Evolutionary conservation across 2,113 vertebrate genomes (phyloP).

Genomic region (Loxodonta africana): DNA sequence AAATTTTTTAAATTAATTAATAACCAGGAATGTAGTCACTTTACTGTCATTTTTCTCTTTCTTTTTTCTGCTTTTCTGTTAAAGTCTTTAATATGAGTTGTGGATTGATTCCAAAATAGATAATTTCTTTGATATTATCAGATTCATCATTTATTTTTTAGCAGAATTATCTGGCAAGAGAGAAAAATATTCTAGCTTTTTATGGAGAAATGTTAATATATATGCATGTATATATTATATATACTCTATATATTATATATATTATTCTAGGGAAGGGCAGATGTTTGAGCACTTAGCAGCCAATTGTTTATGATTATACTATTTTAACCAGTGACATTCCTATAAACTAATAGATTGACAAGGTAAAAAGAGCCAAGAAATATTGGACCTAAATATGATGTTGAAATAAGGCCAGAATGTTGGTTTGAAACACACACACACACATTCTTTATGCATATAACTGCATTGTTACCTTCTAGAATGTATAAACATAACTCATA

Average conservation of each 20-base stretch:
- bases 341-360: constrained; percentile 66
- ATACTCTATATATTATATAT: not conserved
- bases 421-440: constrained; percentile 28
- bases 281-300: constrained; percentile 76
- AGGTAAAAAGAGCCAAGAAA: constrained; percentile 65
- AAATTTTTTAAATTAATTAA: constrained; percentile 80
- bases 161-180: constrained; percentile 60
- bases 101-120: constrained; percentile 80
- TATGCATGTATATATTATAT: not conserved
- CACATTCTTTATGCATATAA: not conserved
- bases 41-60: constrained; percentile 63
- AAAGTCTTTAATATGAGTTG: constrained; percentile 77
- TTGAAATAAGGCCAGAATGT: constrained; percentile 68
- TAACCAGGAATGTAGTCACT: constrained; percentile 71
- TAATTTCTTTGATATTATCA: constrained; percentile 80
- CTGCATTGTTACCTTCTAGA: not conserved
- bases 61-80: constrained; percentile 73
- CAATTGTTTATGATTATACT: constrained; percentile 79
- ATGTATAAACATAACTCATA: constrained; percentile 62
- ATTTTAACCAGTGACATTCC: constrained; percentile 77
- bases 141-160: constrained; percentile 79
- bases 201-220: constrained; percentile 58
- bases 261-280: constrained; percentile 41
- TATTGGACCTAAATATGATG: constrained; percentile 62
- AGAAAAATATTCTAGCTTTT: constrained; percentile 71